Percentiles rank a stretch among this genome's conserved stretches.
Evolutionary conservation across 1,140 invertebrate genomes (phyloP).

Genomic region (Lepidurus apus): DNA sequence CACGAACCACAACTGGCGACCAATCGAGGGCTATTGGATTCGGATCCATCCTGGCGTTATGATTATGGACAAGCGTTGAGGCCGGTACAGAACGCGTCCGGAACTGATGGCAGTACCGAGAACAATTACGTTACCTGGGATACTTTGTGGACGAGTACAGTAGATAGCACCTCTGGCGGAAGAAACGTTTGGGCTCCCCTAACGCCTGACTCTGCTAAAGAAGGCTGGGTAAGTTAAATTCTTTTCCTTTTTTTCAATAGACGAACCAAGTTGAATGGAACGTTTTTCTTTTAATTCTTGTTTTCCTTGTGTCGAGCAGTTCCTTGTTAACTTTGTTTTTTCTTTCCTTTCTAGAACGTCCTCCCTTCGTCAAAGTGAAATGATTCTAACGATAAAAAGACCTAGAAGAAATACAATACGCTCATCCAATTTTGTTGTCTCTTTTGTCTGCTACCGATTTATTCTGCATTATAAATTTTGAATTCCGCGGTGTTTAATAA

Average conservation of each 20-base stretch:
- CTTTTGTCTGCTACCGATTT: background rate
- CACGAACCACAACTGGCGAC: background rate
- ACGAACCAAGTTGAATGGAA: background rate
- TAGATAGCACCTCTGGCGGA: background rate
- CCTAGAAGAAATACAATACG: background rate
- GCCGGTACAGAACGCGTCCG: background rate
- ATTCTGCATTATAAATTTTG: too few species aligned
- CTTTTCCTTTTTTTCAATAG: background rate
- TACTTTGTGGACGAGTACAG: slow-evolving; percentile 19
- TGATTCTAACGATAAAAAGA: background rate
- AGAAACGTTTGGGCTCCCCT: slow-evolving; percentile 3
- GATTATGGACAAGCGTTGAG: slow-evolving; percentile 5
- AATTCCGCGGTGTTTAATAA: too few species aligned
- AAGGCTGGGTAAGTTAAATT: background rate
- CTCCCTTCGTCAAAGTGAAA: slow-evolving; percentile 11
- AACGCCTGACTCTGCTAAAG: background rate
- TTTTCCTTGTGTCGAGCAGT: background rate
- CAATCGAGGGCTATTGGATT: background rate
- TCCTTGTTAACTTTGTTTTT: background rate
- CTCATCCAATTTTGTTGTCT: background rate
- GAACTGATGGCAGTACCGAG: background rate
- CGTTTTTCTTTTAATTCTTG: background rate
- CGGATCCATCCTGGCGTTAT: slow-evolving; percentile 2
- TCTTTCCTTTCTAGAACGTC: background rate
- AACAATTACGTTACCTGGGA: slow-evolving; percentile 4